Conservation (phyloP, 2,888 invertebrate genomes). For the Papilio elwesi region DNA sequence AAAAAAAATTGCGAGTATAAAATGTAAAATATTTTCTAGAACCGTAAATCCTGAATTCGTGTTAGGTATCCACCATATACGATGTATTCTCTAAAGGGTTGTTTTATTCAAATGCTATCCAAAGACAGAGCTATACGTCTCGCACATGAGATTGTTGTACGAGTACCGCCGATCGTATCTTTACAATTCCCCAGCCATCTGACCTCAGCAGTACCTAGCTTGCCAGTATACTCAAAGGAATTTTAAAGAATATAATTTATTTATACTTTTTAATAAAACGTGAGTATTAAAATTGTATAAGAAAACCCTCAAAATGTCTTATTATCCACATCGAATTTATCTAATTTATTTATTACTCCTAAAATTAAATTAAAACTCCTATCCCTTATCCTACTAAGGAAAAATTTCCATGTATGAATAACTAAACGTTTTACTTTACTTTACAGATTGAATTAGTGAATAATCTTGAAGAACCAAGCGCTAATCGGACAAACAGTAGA, state of each 20-base stretch:
- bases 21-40: conserved; percentile 13
- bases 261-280: too few relatives aligned
- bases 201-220: conserved; percentile 22
- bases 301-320: too few relatives aligned
- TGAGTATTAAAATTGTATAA: too few relatives aligned
- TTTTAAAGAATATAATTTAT: background rate
- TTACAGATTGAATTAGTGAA: conserved; percentile 52
- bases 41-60: conserved; percentile 21
- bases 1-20: too few relatives aligned
- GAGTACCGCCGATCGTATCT: conserved; percentile 25
- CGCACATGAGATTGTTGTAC: conserved; percentile 27
- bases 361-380: too few relatives aligned
- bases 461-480: conserved; percentile 60
- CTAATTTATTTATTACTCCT: too few relatives aligned
- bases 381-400: too few relatives aligned
- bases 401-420: background rate
- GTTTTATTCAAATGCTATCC: conserved; percentile 32
- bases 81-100: conserved; percentile 29
- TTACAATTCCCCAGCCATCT: conserved; percentile 34
- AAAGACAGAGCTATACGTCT: conserved; percentile 27
- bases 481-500: conserved; percentile 63
- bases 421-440: background rate
- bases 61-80: conserved; percentile 2
- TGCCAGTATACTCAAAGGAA: background rate
- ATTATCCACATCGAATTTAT: too few relatives aligned